Evolutionary conservation across 2,888 invertebrate species (phyloP).

Genomic region (Diadromus collaris): DNA sequence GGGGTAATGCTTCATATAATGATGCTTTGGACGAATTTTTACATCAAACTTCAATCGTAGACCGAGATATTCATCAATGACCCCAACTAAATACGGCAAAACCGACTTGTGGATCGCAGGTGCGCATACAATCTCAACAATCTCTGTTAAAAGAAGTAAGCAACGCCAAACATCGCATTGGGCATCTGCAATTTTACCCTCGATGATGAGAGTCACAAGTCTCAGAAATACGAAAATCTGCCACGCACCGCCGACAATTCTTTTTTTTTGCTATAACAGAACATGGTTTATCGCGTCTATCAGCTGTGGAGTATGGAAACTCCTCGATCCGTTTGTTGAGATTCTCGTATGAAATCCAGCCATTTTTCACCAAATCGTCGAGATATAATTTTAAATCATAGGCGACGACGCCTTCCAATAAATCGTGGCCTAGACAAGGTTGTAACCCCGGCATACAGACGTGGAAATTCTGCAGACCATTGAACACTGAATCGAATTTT

Average conservation of each 20-base stretch:
- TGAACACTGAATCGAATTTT: conserved; percentile 51
- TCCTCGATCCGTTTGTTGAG: no score
- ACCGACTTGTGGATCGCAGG: conserved; percentile 46
- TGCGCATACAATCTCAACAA: conserved; percentile 51
- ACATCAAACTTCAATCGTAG: conserved; percentile 10
- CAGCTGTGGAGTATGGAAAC: no score
- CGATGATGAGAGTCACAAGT: conserved; percentile 43
- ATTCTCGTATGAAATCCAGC: no score
- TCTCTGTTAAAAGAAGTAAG: conserved; percentile 42
- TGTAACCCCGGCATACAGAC: conserved; percentile 51
- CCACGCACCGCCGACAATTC: conserved; percentile 25
- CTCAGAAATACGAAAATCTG: conserved; percentile 46
- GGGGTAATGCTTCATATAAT: conserved; percentile 55
- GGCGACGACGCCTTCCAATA: conserved; percentile 48
- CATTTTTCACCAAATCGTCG: conserved; percentile 9
- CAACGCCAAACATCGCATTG: conserved; percentile 37
- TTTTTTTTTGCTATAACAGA: no score
- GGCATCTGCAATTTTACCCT: conserved; percentile 44
- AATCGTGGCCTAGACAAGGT: conserved; percentile 50
- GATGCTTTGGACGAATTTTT: conserved; percentile 60
- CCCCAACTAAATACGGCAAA: conserved; percentile 12
- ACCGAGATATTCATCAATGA: conserved; percentile 48
- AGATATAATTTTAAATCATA: conserved; percentile 46
- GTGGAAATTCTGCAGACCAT: conserved; percentile 40
- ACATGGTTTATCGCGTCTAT: no score